phyloP scores from a whole-genome alignment of 2,888 invertebrate species.

The Noctua janthina region DNA sequence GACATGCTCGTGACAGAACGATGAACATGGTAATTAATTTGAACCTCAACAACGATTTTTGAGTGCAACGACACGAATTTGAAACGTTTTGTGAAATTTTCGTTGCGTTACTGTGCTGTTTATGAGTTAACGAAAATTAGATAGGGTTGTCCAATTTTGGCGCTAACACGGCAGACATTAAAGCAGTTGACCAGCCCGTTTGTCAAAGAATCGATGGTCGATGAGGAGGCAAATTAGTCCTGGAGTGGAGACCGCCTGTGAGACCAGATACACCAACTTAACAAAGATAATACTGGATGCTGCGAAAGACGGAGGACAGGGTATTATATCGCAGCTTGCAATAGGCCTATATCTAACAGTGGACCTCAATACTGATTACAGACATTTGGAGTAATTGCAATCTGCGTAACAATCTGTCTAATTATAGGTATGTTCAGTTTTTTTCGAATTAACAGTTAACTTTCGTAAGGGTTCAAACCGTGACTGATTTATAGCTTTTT shows the following conservation, averaged over 20 bases:
- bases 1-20: conserved; percentile 65
- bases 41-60: conserved; percentile 52
- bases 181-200: background rate
- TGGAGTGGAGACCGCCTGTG: background rate
- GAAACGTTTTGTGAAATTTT: conserved; percentile 48
- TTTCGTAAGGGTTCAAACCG: conserved; percentile 45
- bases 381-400: background rate
- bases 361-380: background rate
- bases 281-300: too few relatives aligned
- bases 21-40: conserved; percentile 66
- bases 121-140: conserved; percentile 8
- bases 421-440: background rate
- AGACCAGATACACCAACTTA: too few relatives aligned
- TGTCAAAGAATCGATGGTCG: background rate
- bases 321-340: too few relatives aligned
- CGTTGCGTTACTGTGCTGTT: conserved; percentile 25
- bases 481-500: conserved; percentile 43
- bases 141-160: background rate
- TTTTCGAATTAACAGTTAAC: conserved; percentile 38
- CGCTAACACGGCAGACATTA: background rate
- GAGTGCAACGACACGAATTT: conserved; percentile 62
- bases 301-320: too few relatives aligned
- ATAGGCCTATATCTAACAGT: background rate
- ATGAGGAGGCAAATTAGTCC: background rate
- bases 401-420: background rate